A percentile compares a stretch with the other conserved stretches of the same genome.
Conservation (phyloP, 2,113 vertebrate species). For the Propithecus coquereli region DNA sequence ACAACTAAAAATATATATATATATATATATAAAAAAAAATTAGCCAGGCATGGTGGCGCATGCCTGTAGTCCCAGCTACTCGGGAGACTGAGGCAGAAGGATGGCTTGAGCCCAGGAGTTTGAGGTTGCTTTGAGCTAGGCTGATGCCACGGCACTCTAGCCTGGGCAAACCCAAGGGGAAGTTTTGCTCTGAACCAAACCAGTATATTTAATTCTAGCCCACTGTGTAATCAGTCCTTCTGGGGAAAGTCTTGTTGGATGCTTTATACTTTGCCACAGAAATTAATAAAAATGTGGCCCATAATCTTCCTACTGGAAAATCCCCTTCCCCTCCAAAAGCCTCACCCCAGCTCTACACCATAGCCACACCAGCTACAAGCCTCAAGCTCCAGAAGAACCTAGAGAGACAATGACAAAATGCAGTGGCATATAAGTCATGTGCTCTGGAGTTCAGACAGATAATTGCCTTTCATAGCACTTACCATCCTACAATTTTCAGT, state of each 20-base stretch:
- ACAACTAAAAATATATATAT: too few relatives aligned
- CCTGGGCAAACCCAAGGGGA: slow-evolving; percentile 49
- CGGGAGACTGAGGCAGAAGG: too few relatives aligned
- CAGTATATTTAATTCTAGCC: slow-evolving; percentile 32
- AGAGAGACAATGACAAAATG: background rate
- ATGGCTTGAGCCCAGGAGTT: too few relatives aligned
- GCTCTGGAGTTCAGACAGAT: background rate
- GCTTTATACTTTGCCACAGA: background rate
- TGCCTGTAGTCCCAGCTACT: too few relatives aligned
- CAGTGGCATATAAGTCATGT: background rate
- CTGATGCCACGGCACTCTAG: too few relatives aligned
- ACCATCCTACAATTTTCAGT: background rate
- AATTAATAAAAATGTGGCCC: background rate
- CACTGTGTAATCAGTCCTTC: slow-evolving; percentile 63
- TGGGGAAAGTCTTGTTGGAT: background rate
- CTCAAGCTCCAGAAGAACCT: background rate
- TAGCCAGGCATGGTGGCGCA: too few relatives aligned
- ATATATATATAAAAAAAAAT: too few relatives aligned
- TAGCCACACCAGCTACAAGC: background rate
- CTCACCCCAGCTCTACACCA: background rate
- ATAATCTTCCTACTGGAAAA: background rate
- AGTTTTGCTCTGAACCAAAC: background rate
- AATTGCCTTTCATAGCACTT: background rate
- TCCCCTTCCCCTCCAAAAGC: background rate
- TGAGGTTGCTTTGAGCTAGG: too few relatives aligned